Percentiles rank a stretch among this genome's conserved stretches.
Conservation (phyloP, 2,797 vertebrate genomes). For the Pantherophis vulpinus region DNA sequence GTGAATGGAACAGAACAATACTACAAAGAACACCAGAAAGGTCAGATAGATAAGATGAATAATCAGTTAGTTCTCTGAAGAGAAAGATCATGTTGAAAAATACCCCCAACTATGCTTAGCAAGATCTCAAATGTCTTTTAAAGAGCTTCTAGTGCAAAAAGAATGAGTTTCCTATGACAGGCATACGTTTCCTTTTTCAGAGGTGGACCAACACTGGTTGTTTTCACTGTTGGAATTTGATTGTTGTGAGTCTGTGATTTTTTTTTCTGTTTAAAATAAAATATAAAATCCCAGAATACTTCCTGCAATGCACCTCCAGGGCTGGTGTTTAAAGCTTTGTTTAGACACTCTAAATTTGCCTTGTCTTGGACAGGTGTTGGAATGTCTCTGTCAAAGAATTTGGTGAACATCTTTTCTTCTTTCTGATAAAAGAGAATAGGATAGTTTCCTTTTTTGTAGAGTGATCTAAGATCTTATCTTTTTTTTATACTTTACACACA, state of each 20-base stretch:
- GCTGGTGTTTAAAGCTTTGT: slow-evolving; percentile 45
- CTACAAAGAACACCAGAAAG: neutral
- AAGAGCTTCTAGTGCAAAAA: slow-evolving; percentile 45
- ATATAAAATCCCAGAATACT: neutral
- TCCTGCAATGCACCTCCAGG: slow-evolving; percentile 12
- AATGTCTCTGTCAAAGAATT: slow-evolving; percentile 40
- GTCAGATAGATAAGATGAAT: slow-evolving; percentile 22
- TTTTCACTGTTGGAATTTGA: slow-evolving; percentile 26
- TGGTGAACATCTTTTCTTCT: slow-evolving; percentile 36
- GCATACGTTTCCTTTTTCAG: slow-evolving; percentile 25
- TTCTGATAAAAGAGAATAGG: slow-evolving; percentile 40
- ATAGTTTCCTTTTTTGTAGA: slow-evolving; percentile 37
- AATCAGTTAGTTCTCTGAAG: slow-evolving; percentile 51
- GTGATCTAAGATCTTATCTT: slow-evolving; percentile 16
- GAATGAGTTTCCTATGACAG: slow-evolving; percentile 33
- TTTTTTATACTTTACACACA: slow-evolving; percentile 7
- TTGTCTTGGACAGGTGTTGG: slow-evolving; percentile 28
- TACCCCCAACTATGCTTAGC: slow-evolving; percentile 21
- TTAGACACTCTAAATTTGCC: slow-evolving; percentile 36
- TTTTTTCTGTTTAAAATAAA: slow-evolving; percentile 8
- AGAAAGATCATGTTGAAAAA: slow-evolving; percentile 33
- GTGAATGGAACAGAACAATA: neutral
- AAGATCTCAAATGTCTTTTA: slow-evolving; percentile 34
- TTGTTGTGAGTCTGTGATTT: slow-evolving; percentile 21
- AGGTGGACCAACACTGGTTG: slow-evolving; percentile 31